These are phyloP conservation scores for Coranthus polyacanthus DNA, from an alignment of 2,797 vertebrate genomes.

Conservation along the genomic window DNA sequence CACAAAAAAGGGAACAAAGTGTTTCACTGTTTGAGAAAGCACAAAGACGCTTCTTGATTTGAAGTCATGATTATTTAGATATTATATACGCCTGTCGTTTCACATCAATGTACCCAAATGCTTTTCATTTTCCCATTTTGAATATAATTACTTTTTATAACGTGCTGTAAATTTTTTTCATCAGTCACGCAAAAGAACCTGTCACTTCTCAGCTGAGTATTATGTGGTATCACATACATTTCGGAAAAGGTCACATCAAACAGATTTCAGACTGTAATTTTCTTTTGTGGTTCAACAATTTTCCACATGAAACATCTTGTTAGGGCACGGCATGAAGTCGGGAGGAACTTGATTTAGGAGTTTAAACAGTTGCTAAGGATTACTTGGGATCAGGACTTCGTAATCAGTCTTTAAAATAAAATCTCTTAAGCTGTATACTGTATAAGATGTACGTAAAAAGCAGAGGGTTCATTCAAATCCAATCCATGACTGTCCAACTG, in stretches of 20 bases:
- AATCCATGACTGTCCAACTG: slow-evolving; percentile 1
- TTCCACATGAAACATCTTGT: slow-evolving; percentile 32
- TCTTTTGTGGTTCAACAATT: slow-evolving; percentile 18
- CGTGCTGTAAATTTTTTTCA: background rate
- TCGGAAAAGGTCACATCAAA: slow-evolving; percentile 8
- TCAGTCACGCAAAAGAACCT: background rate
- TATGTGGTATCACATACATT: background rate
- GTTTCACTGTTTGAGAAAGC: slow-evolving; percentile 3
- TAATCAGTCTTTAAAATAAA: background rate
- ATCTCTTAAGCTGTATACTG: background rate
- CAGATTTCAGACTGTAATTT: background rate
- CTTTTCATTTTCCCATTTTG: background rate
- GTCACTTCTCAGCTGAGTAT: slow-evolving; percentile 1
- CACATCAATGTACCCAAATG: background rate
- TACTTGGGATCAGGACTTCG: background rate
- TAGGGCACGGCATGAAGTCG: background rate
- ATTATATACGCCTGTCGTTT: background rate
- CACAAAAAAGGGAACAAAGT: background rate
- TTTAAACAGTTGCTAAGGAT: slow-evolving; percentile 13
- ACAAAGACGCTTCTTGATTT: no score
- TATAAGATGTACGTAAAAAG: background rate
- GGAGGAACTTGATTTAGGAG: slow-evolving; percentile 23
- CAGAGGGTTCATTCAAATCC: background rate
- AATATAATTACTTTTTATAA: no score
- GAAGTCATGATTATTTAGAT: background rate